phyloP scores from a whole-genome alignment of 35 echinoderm and acorn worm species.

The Ophiothrix spiculata region DNA sequence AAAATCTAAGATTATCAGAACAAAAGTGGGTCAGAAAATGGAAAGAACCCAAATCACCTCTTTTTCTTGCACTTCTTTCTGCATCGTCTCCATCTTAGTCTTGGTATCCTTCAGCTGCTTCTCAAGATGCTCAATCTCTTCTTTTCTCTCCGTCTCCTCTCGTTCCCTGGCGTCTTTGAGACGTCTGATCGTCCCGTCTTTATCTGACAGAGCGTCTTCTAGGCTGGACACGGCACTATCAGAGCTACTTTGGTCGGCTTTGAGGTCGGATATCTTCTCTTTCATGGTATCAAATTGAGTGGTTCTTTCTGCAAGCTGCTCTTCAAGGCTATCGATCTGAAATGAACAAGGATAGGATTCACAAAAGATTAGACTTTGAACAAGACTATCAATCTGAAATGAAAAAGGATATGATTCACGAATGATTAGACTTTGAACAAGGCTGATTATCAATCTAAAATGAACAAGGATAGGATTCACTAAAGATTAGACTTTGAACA shows the following conservation, averaged over 20 bases:
- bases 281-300: conserved; percentile 34
- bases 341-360: not conserved
- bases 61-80: conserved; percentile 74
- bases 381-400: no score
- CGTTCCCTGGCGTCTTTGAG: conserved; percentile 56
- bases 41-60: conserved; percentile 50
- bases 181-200: conserved; percentile 55
- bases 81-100: conserved; percentile 43
- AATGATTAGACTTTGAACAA: no score
- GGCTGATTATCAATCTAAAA: conserved; percentile 89
- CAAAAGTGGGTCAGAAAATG: no score
- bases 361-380: not conserved
- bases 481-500: not conserved
- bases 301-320: conserved; percentile 83
- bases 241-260: conserved; percentile 81
- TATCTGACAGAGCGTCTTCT: conserved; percentile 91
- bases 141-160: conserved; percentile 51
- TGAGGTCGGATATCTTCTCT: conserved; percentile 45
- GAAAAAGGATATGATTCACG: no score
- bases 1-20: no score
- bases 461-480: not conserved
- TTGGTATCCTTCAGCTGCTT: conserved; percentile 67
- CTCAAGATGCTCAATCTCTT: conserved; percentile 47
- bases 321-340: conserved; percentile 93
- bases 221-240: conserved; percentile 96